phyloP scores from a whole-genome alignment of 92 coral and sea anemone species.

The Anthopleura xanthogrammica region DNA sequence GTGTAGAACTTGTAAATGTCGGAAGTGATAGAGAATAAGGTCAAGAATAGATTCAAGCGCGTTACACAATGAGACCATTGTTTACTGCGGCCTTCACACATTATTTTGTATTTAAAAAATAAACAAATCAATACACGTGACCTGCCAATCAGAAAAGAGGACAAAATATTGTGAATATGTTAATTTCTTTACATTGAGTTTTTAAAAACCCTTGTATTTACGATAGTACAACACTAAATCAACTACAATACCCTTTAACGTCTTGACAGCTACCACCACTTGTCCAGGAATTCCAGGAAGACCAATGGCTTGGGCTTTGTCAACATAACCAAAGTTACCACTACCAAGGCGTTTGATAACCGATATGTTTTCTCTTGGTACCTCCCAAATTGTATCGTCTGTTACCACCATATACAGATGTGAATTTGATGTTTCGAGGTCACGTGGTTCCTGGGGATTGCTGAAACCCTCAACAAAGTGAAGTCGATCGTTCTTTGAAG shows the following conservation, averaged over 20 bases:
- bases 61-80: too few relatives aligned
- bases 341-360: conserved; percentile 49
- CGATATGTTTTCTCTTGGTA: conserved; percentile 41
- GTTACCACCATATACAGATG: not conserved
- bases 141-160: too few relatives aligned
- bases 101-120: too few relatives aligned
- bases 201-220: too few relatives aligned
- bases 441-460: not conserved
- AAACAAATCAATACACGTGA: too few relatives aligned
- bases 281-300: conserved; percentile 20
- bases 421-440: not conserved
- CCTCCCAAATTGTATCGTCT: conserved; percentile 40
- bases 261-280: conserved; percentile 59
- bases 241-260: conserved; percentile 61
- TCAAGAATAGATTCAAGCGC: too few relatives aligned
- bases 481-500: not conserved
- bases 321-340: conserved; percentile 71
- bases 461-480: not conserved
- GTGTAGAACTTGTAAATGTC: too few relatives aligned
- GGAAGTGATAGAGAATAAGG: too few relatives aligned
- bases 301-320: conserved; percentile 49
- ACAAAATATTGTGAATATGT: too few relatives aligned
- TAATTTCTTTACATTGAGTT: too few relatives aligned
- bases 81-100: too few relatives aligned
- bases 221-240: too few relatives aligned